Evolutionary conservation across 1,140 invertebrate genomes (phyloP).

Genomic region (Linepithema humile): DNA sequence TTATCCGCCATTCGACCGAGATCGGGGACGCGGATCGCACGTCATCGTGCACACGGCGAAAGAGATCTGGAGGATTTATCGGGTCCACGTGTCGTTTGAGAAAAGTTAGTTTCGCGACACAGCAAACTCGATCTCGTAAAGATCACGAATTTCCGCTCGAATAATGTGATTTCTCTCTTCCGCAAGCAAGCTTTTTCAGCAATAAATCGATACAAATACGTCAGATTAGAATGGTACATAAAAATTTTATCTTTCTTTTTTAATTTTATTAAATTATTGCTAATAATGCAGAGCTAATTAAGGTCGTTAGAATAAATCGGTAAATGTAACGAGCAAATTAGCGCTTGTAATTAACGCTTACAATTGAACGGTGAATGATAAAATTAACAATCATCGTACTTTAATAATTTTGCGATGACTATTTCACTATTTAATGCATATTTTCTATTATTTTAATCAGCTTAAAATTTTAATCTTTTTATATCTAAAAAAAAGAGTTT

Average conservation of each 20-base stretch:
- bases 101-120: neutral
- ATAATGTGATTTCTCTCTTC: neutral
- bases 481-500: too few species aligned
- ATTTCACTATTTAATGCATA: too few species aligned
- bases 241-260: neutral
- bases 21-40: neutral
- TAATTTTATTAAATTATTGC: neutral
- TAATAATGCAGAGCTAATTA: too few species aligned
- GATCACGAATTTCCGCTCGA: neutral
- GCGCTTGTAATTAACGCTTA: neutral
- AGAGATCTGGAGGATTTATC: neutral
- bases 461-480: neutral
- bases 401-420: too few species aligned
- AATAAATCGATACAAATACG: neutral
- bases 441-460: neutral
- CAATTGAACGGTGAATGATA: neutral
- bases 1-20: constrained; percentile 14
- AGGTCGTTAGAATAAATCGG: neutral
- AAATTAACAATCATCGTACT: neutral
- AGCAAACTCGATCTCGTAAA: neutral
- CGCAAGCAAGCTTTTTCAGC: neutral
- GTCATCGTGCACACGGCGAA: neutral
- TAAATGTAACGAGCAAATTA: neutral
- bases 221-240: neutral
- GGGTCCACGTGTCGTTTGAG: neutral